phyloP scores from a whole-genome alignment of 2,113 vertebrate genomes.

The Chaetodon trifascialis region DNA sequence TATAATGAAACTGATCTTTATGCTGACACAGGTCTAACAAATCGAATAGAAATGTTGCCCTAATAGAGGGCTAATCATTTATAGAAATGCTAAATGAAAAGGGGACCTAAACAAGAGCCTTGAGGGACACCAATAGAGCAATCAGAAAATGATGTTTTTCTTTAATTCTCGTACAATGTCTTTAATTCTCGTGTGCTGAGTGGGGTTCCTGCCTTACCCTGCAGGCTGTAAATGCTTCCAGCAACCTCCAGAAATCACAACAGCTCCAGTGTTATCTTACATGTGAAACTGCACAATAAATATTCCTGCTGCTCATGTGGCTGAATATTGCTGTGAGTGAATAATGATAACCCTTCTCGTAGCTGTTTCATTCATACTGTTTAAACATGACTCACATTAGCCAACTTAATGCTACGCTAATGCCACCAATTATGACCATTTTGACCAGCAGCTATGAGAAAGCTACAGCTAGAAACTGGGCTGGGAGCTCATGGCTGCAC shows the following conservation, averaged over 20 bases:
- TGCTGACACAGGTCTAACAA: not conserved
- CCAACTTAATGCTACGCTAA: not conserved
- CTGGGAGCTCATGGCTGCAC: not conserved
- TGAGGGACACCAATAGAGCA: not conserved
- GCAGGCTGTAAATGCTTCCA: not conserved
- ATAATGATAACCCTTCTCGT: no score
- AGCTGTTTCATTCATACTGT: no score
- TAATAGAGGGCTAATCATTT: not conserved
- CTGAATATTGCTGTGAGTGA: not conserved
- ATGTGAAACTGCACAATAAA: not conserved
- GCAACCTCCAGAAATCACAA: not conserved
- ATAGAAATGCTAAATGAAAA: not conserved
- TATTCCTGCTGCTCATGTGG: not conserved
- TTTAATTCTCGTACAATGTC: not conserved
- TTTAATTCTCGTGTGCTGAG: not conserved
- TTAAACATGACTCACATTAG: not conserved
- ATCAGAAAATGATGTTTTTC: not conserved
- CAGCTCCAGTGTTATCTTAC: not conserved
- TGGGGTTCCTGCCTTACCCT: not conserved
- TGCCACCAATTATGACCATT: not conserved
- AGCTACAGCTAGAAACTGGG: conserved; percentile 4
- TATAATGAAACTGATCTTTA: not conserved
- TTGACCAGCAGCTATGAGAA: conserved; percentile 6
- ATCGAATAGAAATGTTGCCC: not conserved
- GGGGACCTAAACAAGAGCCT: not conserved